Evolutionary conservation across 2,888 invertebrate genomes (phyloP), one percentile per base, ranked within the genome.

Genomic region (Patella pellucida): DNA sequence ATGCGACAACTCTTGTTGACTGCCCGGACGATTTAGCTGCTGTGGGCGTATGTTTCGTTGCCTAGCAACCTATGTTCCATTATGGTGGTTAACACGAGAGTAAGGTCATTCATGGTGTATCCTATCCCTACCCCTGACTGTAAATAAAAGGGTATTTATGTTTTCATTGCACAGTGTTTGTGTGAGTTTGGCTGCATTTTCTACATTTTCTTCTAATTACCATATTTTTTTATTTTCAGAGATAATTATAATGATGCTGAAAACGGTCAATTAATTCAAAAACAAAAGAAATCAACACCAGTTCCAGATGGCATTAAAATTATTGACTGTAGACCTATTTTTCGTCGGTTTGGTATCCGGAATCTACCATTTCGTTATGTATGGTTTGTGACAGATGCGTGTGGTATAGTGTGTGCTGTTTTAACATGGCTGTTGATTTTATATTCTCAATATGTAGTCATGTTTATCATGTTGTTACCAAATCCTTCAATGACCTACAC

Each of bases 401-500:
- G 96, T 91, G 96, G 96, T 82, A 93, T 96, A 85, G 93, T 95
- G 78, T 97, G 96, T 91, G 94, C 96, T 79, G 90, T 95, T 79
- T 93, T 96, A 83, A 96, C 96, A 68, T 97, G 96, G 91, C 90
- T 93, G 73, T 94, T 96, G 72, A 93, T 97, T 71, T 93, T 95
- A 85, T 97, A 96, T 90, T 96, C 96, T 23, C 96, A 96, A 91
- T 97, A 96, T 92, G 96, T 96, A 77, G 94, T 96, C 77, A 93
- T 88, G 79, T 87, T 95, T 86, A 93, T 94, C 89, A 96, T 96
- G 95, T 94, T 97, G 83, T 93, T 96, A 81, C 92, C 95, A 80
- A 94, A 95, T 83, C 94, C 95, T n/a, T 95, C 95, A 93, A 93
- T 93, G 83, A 78, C 84, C 52, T 88, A 87, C 81, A 86, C 84